Evolutionary conservation across 1,140 invertebrate genomes (phyloP).

Genomic region (Campoletis sonorensis): DNA sequence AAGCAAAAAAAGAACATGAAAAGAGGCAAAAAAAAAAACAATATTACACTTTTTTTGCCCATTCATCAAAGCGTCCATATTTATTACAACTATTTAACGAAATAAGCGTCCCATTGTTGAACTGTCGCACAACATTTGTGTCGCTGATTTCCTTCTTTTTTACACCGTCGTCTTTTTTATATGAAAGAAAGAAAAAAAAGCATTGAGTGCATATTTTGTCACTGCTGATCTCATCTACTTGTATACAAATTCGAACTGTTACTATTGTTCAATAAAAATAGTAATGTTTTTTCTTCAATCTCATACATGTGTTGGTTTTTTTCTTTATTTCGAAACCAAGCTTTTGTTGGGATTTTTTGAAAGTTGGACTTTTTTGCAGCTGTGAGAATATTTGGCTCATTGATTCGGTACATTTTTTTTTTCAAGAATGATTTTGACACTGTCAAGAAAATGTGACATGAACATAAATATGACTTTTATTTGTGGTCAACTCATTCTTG

Average conservation of each 20-base stretch:
- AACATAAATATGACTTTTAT: too few relatives aligned
- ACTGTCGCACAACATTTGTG: constrained; percentile 22
- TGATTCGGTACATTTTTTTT: neutral
- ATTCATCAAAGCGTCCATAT: neutral
- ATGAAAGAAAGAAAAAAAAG: constrained; percentile 3
- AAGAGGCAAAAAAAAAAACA: too few relatives aligned
- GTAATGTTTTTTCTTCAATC: constrained; percentile 20
- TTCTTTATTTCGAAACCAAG: too few relatives aligned
- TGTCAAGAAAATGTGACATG: too few relatives aligned
- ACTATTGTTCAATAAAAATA: constrained; percentile 36
- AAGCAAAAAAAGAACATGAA: too few relatives aligned
- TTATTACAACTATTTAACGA: constrained; percentile 25
- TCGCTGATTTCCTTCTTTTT: neutral
- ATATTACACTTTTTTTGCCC: too few relatives aligned
- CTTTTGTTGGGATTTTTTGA: neutral
- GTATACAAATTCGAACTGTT: constrained; percentile 31
- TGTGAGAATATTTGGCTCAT: neutral
- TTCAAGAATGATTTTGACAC: too few relatives aligned
- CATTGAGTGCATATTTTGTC: constrained; percentile 3
- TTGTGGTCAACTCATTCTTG: too few relatives aligned
- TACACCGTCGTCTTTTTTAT: constrained; percentile 25
- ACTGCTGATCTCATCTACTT: neutral
- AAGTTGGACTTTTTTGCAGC: neutral
- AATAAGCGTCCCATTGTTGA: constrained; percentile 11
- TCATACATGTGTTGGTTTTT: neutral